A percentile compares a stretch with the other conserved stretches of the same genome.
These are phyloP conservation scores for Dryoscopus gambensis DNA, from an alignment of 2,113 vertebrate genomes.

Conservation along the genomic window DNA sequence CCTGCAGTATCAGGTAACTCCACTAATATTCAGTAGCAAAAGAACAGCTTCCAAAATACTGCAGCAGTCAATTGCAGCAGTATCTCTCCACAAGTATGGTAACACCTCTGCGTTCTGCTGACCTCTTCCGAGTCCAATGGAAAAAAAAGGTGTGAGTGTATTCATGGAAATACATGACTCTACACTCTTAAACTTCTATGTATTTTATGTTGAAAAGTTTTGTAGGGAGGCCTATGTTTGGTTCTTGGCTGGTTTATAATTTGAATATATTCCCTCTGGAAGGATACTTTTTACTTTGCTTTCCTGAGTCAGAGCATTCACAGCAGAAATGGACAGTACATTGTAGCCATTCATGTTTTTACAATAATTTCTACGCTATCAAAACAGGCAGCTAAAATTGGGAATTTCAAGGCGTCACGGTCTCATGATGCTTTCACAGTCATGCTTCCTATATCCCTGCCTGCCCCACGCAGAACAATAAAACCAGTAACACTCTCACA, in stretches of 20 bases:
- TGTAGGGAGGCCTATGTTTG: not conserved
- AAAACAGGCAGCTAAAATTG: not conserved
- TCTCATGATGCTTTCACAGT: not conserved
- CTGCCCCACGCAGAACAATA: conserved; percentile 12
- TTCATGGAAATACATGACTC: no score
- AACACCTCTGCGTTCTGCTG: not conserved
- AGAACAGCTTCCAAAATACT: not conserved
- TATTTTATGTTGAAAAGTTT: not conserved
- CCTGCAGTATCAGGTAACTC: not conserved
- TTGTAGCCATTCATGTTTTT: not conserved
- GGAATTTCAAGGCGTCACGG: not conserved
- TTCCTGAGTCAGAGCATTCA: not conserved
- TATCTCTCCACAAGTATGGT: fast-evolving
- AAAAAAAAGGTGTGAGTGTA: not conserved
- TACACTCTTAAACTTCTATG: not conserved
- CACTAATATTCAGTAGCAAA: not conserved
- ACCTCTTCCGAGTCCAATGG: not conserved
- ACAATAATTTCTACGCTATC: not conserved
- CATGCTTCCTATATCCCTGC: not conserved
- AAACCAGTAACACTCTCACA: not conserved
- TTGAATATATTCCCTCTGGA: not conserved
- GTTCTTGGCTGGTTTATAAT: not conserved
- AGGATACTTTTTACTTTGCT: not conserved
- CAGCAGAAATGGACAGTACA: not conserved
- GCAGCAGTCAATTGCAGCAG: fast-evolving